Evolutionary conservation across 1,140 invertebrate species (phyloP).

Genomic region (Cryptotermes secundus): DNA sequence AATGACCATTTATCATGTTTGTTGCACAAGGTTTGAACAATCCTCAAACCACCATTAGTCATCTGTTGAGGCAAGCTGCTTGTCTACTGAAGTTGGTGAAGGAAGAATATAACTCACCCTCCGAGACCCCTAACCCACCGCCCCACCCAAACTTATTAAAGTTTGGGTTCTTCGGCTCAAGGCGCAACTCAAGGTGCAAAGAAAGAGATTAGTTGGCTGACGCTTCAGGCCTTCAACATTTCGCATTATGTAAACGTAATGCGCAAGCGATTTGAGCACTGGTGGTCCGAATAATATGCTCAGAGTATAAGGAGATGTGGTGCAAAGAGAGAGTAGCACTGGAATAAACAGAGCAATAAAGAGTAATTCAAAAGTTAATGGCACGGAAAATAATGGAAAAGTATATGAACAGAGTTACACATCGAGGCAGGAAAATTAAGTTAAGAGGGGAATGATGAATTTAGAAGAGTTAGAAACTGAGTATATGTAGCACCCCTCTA

Average conservation of each 20-base stretch:
- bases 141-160: background rate
- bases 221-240: background rate
- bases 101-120: too few relatives aligned
- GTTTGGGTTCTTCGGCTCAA: background rate
- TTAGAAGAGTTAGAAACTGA: too few relatives aligned
- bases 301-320: background rate
- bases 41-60: background rate
- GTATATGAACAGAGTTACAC: background rate
- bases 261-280: too few relatives aligned
- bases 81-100: background rate
- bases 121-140: background rate
- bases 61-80: constrained; percentile 8
- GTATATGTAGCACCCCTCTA: too few relatives aligned
- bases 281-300: background rate
- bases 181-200: background rate
- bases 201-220: background rate
- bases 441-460: background rate
- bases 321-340: background rate
- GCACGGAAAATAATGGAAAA: background rate
- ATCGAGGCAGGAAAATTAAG: background rate
- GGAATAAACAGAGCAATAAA: background rate
- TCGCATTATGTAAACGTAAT: background rate
- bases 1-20: constrained; percentile 18
- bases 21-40: background rate
- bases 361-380: background rate